Conservation (phyloP, 2,888 invertebrate genomes). For the Corythucha ciliata region DNA sequence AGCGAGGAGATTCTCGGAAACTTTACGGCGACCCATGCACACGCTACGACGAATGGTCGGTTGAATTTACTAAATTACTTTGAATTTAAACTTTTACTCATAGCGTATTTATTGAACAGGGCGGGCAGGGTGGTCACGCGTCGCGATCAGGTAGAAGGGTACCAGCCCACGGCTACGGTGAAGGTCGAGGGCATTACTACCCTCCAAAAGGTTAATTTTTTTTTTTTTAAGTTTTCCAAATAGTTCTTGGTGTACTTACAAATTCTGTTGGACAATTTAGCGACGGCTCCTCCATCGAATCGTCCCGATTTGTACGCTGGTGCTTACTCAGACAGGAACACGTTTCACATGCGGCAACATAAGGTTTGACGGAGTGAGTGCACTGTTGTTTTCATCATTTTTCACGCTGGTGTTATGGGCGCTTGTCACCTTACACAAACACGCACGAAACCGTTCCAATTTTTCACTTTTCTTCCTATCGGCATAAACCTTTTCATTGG, state of each 20-base stretch:
- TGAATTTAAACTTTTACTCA: not conserved
- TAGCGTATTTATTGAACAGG: conserved; percentile 5
- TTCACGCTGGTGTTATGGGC: too few species aligned
- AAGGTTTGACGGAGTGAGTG: conserved; percentile 51
- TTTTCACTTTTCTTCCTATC: too few species aligned
- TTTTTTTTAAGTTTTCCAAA: not conserved
- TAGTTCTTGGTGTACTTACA: not conserved
- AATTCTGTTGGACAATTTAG: too few species aligned
- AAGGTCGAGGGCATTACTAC: conserved; percentile 62
- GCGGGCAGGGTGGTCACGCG: conserved; percentile 8
- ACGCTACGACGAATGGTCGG: conserved; percentile 77
- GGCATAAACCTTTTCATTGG: too few species aligned
- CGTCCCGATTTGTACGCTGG: conserved; percentile 58
- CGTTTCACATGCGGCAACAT: conserved; percentile 66
- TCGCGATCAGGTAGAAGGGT: conserved; percentile 40
- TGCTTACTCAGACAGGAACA: conserved; percentile 55
- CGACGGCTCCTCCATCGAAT: conserved; percentile 44
- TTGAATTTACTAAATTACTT: not conserved
- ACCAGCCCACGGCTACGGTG: conserved; percentile 60
- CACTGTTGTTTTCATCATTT: too few species aligned
- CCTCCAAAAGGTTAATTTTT: conserved; percentile 67
- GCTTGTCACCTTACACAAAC: too few species aligned
- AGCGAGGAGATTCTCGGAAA: conserved; percentile 86
- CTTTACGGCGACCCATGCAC: conserved; percentile 81
- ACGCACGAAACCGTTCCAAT: too few species aligned